phyloP scores from a whole-genome alignment of 2,113 vertebrate species.

The Cisticola juncidis region DNA sequence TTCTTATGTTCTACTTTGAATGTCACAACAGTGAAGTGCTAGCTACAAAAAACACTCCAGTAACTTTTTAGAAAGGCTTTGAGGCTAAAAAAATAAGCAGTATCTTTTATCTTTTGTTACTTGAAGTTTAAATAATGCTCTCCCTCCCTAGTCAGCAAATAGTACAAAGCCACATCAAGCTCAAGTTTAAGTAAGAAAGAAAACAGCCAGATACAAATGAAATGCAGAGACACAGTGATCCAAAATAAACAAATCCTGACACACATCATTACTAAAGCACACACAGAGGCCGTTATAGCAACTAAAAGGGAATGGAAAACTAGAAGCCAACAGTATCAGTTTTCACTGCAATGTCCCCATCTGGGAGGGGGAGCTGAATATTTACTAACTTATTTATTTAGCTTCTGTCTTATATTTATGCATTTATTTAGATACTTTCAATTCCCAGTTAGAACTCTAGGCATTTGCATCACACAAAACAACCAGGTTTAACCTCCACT shows the following conservation, averaged over 20 bases:
- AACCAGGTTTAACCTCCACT: neutral
- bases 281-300: conserved; percentile 22
- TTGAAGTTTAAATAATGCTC: conserved; percentile 53
- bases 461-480: neutral
- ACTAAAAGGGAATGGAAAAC: conserved; percentile 18
- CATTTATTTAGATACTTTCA: conserved; percentile 3
- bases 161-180: conserved; percentile 57
- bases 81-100: conserved; percentile 52
- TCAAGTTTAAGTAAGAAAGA: conserved; percentile 60
- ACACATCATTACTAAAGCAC: conserved; percentile 57
- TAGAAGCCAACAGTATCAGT: neutral
- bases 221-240: conserved; percentile 45
- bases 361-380: neutral
- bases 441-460: neutral
- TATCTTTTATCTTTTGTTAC: conserved; percentile 61
- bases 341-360: neutral
- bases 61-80: conserved; percentile 52
- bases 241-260: conserved; percentile 59
- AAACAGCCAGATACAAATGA: conserved; percentile 49
- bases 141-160: conserved; percentile 46
- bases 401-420: neutral
- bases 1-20: conserved; percentile 67
- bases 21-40: conserved; percentile 65
- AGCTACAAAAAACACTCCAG: conserved; percentile 45
- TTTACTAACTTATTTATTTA: conserved; percentile 10